Conservation (phyloP, 2,888 invertebrate genomes). For the Epinotia demarniana region DNA sequence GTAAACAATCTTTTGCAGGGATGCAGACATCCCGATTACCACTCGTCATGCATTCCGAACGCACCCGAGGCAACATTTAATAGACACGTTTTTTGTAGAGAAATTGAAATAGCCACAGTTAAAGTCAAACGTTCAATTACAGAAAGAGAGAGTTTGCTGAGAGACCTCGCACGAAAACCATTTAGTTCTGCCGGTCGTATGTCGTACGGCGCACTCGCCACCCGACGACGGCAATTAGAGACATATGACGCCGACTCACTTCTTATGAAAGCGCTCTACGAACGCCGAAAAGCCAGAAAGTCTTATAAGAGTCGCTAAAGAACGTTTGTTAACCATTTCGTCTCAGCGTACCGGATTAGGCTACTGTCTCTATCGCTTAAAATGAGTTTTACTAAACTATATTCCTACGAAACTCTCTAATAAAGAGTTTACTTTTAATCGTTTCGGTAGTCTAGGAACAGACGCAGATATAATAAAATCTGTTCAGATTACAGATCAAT, state of each 20-base stretch:
- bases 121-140: slow-evolving; percentile 31
- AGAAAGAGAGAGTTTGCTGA: slow-evolving; percentile 1
- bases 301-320: background rate
- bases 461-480: too few relatives aligned
- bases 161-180: slow-evolving; percentile 38
- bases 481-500: background rate
- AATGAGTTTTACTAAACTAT: background rate
- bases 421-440: background rate
- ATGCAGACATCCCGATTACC: slow-evolving; percentile 48
- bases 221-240: slow-evolving; percentile 73
- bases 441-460: background rate
- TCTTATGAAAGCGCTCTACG: slow-evolving; percentile 58
- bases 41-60: slow-evolving; percentile 20
- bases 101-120: background rate
- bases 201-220: slow-evolving; percentile 54
- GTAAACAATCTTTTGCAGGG: slow-evolving; percentile 68
- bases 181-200: slow-evolving; percentile 36
- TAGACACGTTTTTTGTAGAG: slow-evolving; percentile 1
- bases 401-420: background rate
- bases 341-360: background rate
- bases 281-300: slow-evolving; percentile 46
- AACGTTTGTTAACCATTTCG: background rate
- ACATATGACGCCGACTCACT: slow-evolving; percentile 66
- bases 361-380: slow-evolving; percentile 2
- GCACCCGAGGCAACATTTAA: background rate